Conservation (phyloP, 2,888 invertebrate genomes). For the Heliconius charithonia region DNA sequence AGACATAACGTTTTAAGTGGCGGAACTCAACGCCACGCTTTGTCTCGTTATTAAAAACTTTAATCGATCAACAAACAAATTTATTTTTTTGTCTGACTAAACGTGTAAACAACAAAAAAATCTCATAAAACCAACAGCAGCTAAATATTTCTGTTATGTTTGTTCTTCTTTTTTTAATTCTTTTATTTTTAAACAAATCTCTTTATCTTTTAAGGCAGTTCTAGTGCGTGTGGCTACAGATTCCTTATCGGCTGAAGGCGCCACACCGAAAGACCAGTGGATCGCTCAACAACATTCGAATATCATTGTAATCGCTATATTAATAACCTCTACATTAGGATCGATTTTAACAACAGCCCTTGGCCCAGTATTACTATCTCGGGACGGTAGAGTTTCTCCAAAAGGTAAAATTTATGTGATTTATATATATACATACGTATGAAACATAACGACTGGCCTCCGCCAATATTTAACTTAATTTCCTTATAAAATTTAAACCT, state of each 20-base stretch:
- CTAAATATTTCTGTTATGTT: background rate
- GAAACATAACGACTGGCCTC: no score
- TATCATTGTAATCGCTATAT: constrained; percentile 78
- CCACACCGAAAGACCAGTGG: constrained; percentile 63
- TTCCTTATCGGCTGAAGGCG: constrained; percentile 67
- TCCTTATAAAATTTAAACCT: background rate
- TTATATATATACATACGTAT: no score
- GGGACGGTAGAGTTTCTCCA: constrained; percentile 69
- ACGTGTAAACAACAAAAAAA: background rate
- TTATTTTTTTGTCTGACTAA: background rate
- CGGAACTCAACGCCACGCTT: no score
- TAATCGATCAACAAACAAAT: no score
- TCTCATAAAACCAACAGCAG: background rate
- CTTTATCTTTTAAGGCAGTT: constrained; percentile 70
- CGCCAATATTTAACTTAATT: background rate
- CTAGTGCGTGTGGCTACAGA: constrained; percentile 75
- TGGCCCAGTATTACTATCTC: constrained; percentile 73
- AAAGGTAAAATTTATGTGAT: constrained; percentile 60
- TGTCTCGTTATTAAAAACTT: no score
- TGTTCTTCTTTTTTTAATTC: no score
- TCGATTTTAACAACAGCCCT: constrained; percentile 70
- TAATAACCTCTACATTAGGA: constrained; percentile 73
- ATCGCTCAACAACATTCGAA: constrained; percentile 74
- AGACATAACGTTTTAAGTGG: no score
- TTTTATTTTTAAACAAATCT: background rate